Conservation (phyloP, 2,113 vertebrate genomes). For the Ophthalmolycus amberensis region DNA sequence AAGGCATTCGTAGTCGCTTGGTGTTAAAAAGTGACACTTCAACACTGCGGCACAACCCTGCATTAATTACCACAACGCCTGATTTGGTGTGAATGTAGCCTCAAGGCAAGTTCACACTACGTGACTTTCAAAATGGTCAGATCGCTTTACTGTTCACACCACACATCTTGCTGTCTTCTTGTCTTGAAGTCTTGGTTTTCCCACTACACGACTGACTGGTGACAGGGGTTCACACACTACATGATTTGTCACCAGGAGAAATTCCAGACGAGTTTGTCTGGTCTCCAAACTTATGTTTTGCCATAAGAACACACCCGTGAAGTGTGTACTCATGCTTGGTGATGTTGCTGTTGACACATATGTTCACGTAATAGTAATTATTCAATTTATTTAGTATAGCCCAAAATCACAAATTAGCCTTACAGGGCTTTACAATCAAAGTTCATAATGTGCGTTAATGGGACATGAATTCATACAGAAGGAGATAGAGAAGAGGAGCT, state of each 20-base stretch:
- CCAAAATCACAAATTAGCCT: too few species aligned
- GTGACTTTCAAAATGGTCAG: not conserved
- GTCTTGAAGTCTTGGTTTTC: not conserved
- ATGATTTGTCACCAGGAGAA: not conserved
- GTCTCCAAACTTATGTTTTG: not conserved
- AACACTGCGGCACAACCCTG: not conserved
- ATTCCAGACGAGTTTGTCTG: not conserved
- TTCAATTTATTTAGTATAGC: too few species aligned
- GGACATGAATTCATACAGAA: too few species aligned
- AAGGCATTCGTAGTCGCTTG: not conserved
- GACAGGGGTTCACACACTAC: not conserved
- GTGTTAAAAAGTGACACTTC: not conserved
- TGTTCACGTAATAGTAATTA: not conserved
- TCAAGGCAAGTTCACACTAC: not conserved
- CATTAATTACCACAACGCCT: not conserved
- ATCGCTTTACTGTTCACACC: not conserved
- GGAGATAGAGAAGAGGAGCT: too few species aligned
- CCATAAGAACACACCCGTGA: not conserved
- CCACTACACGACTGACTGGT: not conserved
- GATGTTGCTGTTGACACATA: not conserved
- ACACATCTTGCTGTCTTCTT: not conserved
- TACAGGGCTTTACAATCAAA: too few species aligned
- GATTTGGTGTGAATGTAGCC: not conserved
- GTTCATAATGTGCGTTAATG: too few species aligned
- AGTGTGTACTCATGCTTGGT: not conserved